Conservation (phyloP, 2,797 vertebrate genomes). For the Myioborus melanocephalus region DNA sequence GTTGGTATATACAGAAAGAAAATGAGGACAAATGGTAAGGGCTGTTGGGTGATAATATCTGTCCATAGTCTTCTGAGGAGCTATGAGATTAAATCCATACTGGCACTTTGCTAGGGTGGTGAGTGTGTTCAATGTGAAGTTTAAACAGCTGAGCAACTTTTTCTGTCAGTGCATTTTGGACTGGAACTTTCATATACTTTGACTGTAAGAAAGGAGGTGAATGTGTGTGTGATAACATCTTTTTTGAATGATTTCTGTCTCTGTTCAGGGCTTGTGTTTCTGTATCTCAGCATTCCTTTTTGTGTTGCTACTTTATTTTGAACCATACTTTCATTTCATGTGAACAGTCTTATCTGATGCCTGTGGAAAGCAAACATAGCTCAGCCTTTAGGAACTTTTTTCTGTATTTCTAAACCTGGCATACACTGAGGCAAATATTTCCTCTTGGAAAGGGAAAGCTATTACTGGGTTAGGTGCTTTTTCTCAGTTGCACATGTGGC, state of each 20-base stretch:
- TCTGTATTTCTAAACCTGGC: neutral
- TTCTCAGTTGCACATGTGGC: constrained; percentile 29
- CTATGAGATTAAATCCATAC: neutral
- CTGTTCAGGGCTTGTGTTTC: neutral
- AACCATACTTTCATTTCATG: neutral
- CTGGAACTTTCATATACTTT: neutral
- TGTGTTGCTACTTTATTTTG: neutral
- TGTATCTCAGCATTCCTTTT: neutral
- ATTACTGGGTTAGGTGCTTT: neutral
- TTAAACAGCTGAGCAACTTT: neutral
- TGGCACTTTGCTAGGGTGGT: neutral
- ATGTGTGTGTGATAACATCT: neutral
- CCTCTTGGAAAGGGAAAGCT: constrained; percentile 22
- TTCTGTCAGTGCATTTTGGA: neutral
- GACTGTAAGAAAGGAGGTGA: neutral
- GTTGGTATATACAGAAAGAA: neutral
- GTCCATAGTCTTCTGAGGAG: neutral
- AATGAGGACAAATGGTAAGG: neutral
- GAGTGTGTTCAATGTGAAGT: neutral
- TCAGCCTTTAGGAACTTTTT: neutral
- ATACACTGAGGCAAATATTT: neutral
- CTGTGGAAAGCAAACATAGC: neutral
- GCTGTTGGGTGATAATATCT: neutral
- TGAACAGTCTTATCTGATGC: neutral
- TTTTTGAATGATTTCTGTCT: neutral